Conservation (phyloP, 1,140 invertebrate species). For the Drosophila sulfurigaster region DNA sequence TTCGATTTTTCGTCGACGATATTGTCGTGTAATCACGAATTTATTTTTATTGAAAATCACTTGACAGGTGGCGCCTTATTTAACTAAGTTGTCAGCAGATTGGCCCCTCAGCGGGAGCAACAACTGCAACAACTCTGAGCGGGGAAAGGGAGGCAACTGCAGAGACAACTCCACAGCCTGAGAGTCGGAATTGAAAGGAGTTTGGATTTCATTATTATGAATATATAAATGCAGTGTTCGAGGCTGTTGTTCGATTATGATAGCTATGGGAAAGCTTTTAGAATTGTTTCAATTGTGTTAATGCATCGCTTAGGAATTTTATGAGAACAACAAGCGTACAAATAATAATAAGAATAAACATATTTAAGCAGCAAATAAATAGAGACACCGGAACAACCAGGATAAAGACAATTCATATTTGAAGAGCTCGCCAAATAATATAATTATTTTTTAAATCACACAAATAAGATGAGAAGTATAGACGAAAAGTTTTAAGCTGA, state of each 20-base stretch:
- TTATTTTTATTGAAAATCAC: constrained; percentile 84
- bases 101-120: constrained; percentile 3
- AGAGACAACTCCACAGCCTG: not conserved
- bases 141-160: not conserved
- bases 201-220: constrained; percentile 21
- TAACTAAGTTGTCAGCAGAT: constrained; percentile 78
- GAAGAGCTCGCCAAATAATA: too few species aligned
- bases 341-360: too few species aligned
- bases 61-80: constrained; percentile 84
- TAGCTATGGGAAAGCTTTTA: not conserved
- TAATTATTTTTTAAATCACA: too few species aligned
- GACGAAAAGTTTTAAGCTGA: too few species aligned
- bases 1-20: constrained; percentile 76
- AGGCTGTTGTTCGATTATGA: not conserved
- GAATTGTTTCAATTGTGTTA: constrained; percentile 5
- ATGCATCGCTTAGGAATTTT: not conserved
- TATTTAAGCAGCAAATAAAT: too few species aligned
- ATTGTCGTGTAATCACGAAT: constrained; percentile 84
- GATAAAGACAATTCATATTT: too few species aligned
- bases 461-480: too few species aligned
- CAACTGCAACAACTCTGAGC: not conserved
- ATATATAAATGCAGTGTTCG: constrained; percentile 30
- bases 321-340: not conserved
- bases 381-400: too few species aligned
- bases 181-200: not conserved